phyloP scores from a whole-genome alignment of 2,113 vertebrate genomes.

The Psilopsiagon aurifrons region DNA sequence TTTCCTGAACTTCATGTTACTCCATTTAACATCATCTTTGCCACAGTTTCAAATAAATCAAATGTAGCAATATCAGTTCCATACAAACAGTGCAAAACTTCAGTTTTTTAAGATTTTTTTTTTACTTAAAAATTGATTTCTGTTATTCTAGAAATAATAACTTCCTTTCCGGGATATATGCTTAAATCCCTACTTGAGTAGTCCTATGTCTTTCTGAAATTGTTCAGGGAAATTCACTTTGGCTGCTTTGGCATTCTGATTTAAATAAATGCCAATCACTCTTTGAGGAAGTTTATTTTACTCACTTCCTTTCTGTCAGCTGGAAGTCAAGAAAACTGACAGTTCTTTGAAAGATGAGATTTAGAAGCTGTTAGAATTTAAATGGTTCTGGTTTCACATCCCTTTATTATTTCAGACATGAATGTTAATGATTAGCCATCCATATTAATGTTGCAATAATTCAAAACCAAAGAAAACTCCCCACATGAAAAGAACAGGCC shows the following conservation, averaged over 20 bases:
- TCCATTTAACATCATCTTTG: background rate
- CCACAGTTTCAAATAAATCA: background rate
- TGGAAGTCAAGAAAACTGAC: slow-evolving; percentile 15
- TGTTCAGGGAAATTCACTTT: background rate
- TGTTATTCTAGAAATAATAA: background rate
- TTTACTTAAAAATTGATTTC: background rate
- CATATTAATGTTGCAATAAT: background rate
- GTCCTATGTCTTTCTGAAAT: background rate
- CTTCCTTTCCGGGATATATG: background rate
- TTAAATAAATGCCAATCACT: background rate
- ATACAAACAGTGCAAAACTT: background rate
- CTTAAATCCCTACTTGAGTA: background rate
- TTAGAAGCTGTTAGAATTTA: slow-evolving; percentile 1
- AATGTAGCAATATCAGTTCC: background rate
- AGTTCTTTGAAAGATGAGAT: slow-evolving; percentile 33
- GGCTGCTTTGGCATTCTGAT: background rate
- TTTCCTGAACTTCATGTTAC: background rate
- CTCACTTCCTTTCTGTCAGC: slow-evolving; percentile 26
- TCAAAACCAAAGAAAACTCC: no score
- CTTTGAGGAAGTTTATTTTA: slow-evolving; percentile 33
- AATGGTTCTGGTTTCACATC: background rate
- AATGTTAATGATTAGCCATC: background rate
- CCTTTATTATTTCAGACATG: background rate
- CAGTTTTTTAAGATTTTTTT: background rate
- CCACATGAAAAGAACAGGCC: no score